phyloP scores from a whole-genome alignment of 2,888 invertebrate genomes.

The Tanytarsus gracilentus region DNA sequence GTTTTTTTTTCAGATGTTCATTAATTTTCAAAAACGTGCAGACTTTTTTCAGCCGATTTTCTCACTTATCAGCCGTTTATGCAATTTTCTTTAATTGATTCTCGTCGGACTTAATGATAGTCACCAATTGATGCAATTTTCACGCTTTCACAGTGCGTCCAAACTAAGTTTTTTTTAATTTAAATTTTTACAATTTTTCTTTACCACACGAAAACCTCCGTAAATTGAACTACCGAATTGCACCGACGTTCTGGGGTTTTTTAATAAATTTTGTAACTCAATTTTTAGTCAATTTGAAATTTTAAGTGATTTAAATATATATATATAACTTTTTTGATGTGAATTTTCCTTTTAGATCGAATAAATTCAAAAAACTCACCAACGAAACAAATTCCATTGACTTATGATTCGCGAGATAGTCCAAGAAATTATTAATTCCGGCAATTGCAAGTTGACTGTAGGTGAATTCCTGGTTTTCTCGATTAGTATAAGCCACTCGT shows the following conservation, averaged over 20 bases:
- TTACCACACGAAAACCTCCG: too few relatives aligned
- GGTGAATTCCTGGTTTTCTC: constrained; percentile 36
- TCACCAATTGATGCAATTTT: too few relatives aligned
- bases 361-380: background rate
- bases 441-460: constrained; percentile 41
- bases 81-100: too few relatives aligned
- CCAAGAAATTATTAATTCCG: constrained; percentile 40
- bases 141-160: too few relatives aligned
- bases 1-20: background rate
- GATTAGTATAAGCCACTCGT: constrained; percentile 31
- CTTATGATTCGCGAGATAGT: constrained; percentile 36
- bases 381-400: constrained; percentile 40
- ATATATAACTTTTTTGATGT: too few relatives aligned
- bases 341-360: background rate
- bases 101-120: too few relatives aligned
- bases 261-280: background rate
- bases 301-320: too few relatives aligned
- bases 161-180: too few relatives aligned
- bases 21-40: background rate
- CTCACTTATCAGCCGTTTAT: background rate
- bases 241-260: background rate
- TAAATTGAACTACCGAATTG: background rate
- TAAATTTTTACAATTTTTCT: too few relatives aligned
- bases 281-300: too few relatives aligned
- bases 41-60: background rate